These are phyloP conservation scores for Hyla sarda DNA, from an alignment of 2,113 vertebrate genomes.

Conservation along the genomic window DNA sequence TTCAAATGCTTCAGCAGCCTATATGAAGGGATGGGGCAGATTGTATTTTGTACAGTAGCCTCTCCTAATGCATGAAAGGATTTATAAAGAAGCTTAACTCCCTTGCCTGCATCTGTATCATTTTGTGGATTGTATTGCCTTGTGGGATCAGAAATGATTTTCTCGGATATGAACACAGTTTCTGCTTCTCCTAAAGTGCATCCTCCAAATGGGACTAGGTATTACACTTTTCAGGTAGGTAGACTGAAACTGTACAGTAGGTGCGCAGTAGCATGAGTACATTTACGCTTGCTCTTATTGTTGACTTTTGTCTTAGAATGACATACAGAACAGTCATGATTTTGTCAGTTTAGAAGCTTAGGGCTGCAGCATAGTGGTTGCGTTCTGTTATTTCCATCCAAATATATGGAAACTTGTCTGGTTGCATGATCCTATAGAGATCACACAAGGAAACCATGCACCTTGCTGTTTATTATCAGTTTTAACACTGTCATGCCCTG, in stretches of 20 bases:
- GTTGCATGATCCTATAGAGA: neutral
- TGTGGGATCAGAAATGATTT: conserved; percentile 91
- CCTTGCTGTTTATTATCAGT: neutral
- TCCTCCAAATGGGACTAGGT: conserved; percentile 95
- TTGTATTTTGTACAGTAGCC: conserved; percentile 70
- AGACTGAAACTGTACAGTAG: conserved; percentile 59
- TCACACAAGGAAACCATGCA: neutral
- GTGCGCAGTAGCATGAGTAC: neutral
- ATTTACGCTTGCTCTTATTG: neutral
- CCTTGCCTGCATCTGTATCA: conserved; percentile 70
- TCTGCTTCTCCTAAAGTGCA: conserved; percentile 94
- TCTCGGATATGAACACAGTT: conserved; percentile 95
- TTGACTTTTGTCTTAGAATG: neutral
- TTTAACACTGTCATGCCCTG: conserved; percentile 26
- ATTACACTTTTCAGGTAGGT: conserved; percentile 98
- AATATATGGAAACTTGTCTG: neutral
- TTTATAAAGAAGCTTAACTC: conserved; percentile 73
- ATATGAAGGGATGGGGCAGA: conserved; percentile 73
- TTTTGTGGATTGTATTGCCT: conserved; percentile 81
- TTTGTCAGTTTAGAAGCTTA: neutral
- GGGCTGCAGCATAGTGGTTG: neutral
- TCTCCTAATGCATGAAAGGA: conserved; percentile 73
- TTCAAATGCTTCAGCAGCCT: conserved; percentile 61
- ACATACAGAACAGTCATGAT: neutral
- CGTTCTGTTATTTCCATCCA: neutral